Evolutionary conservation across 2,797 vertebrate genomes (phyloP), one percentile per base, ranked within the genome.

Genomic region (Dromococcyx pavoninus): DNA sequence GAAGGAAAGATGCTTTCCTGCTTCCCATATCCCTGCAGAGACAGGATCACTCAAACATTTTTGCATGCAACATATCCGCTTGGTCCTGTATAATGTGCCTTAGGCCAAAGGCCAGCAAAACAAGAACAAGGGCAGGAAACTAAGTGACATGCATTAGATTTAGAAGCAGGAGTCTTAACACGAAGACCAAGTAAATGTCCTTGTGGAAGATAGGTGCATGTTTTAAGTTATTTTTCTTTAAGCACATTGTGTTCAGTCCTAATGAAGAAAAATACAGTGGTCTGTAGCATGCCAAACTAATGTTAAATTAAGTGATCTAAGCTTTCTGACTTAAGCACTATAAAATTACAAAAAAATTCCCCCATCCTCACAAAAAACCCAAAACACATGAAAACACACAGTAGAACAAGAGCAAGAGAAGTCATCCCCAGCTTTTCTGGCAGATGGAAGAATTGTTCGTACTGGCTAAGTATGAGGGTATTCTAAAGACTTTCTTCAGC

Each of bases 51-150:
- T 66, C 14, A 35, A 64, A 9, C 7, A 56, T 35, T 74, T 67
- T 23, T 46, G 30, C 5, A 0, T 6, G 2, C 30, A 54, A 30
- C 17, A 7, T 2, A 27, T 4, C 2, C 23, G 5, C 15, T 0
- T 7, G 24, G 43, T 6, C 6, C 33, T 43, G 35, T 30, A 39
- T 69, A 44, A 72, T 4, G 2, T 5, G 44, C 7, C 24, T 33
- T 9, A 19, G 54, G 58, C 32, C 48, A 85, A 37, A 3, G 0
- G 81, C 37, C 24, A 83, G 37, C 7, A 41, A 69, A 92, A 72
- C 2, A 3, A 61, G 39, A 78, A 60, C 5, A 64, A 0, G 2
- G 43, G 27, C 37, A 44, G 33, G 51, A 80, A 92, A 62, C 25
- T 7, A 39, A 64, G 16, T 19, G 21, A 79, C 0, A 0, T 25